phyloP scores from a whole-genome alignment of 2,888 invertebrate genomes.

The Papilio elwesi region DNA sequence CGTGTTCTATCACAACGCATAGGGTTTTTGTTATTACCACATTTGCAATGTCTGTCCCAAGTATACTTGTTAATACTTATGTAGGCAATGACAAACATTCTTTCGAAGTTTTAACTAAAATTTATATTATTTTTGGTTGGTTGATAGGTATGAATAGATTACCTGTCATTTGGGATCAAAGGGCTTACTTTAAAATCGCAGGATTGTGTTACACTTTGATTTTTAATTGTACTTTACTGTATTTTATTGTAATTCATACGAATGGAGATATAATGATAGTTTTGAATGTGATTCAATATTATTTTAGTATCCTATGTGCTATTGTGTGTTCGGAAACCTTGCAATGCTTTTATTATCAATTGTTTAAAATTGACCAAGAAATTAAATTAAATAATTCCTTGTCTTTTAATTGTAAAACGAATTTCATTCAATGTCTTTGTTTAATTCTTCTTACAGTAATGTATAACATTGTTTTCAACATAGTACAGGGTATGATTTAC shows the following conservation, averaged over 20 bases:
- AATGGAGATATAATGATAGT: background rate
- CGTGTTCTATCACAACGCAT: background rate
- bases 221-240: background rate
- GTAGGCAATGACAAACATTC: background rate
- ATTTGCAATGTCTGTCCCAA: slow-evolving; percentile 5
- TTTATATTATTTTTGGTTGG: slow-evolving; percentile 9
- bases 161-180: background rate
- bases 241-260: background rate
- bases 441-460: background rate
- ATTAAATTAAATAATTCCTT: background rate
- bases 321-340: background rate
- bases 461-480: background rate
- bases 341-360: background rate
- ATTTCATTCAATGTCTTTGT: slow-evolving; percentile 12
- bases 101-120: slow-evolving; percentile 7
- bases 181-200: background rate
- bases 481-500: background rate
- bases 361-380: slow-evolving; percentile 20
- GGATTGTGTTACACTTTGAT: background rate
- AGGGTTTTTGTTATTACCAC: background rate
- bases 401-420: background rate
- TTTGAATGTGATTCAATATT: slow-evolving; percentile 2
- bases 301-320: background rate
- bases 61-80: background rate
- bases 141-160: slow-evolving; percentile 11